Evolutionary conservation across 2,797 vertebrate species (phyloP), one percentile per base, ranked within the genome.

Genomic region (Pangasius larnaudii): DNA sequence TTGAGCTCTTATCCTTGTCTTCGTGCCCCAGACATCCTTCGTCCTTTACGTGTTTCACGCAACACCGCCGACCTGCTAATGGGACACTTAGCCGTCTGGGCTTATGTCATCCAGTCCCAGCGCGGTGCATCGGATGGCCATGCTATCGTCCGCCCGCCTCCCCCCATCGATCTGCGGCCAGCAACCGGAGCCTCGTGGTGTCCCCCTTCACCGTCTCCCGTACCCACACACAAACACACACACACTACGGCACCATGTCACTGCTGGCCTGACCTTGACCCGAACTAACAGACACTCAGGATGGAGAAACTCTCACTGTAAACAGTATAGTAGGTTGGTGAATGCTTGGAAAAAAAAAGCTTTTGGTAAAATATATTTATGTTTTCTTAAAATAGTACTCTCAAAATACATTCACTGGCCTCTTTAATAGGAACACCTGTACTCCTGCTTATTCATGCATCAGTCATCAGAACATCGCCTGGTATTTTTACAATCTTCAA

Each of bases 81-180:
- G 94, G 96, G 96, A 95, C 94, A 95, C 95, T 96, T 91, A 95
- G 91, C 96, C 89, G 93, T 94, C 93, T 96, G 93, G 94, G 95
- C 94, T 96, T 95, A 97, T 95, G 95, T 94, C 91, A 93, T 93
- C 94, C 92, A 91, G 94, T 95, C 91, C 95, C 95, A 95, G 93
- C 84, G 93, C 93, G 94, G 91, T 90, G 93, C 92, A 95, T 94
- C 95, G 93, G 95, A 96, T 96, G 90, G 88, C 93, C 92, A 91
- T 92, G 93, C 92, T 91, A 93, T 92, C 90, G 89, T 91, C 91
- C 93, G 90, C 90, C 94, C 93, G 91, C 94, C 92, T 89, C 74
- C 89, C 86, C 89, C 89, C 88, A 95, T 97, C 95, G 96, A 97
- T 97, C 94, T 97, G 96, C 91, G 96, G 95, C 94, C 93, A 94